Evolutionary conservation across 2,797 vertebrate species (phyloP), one percentile per base, ranked within the genome.

Genomic region (Sebastes dallii): DNA sequence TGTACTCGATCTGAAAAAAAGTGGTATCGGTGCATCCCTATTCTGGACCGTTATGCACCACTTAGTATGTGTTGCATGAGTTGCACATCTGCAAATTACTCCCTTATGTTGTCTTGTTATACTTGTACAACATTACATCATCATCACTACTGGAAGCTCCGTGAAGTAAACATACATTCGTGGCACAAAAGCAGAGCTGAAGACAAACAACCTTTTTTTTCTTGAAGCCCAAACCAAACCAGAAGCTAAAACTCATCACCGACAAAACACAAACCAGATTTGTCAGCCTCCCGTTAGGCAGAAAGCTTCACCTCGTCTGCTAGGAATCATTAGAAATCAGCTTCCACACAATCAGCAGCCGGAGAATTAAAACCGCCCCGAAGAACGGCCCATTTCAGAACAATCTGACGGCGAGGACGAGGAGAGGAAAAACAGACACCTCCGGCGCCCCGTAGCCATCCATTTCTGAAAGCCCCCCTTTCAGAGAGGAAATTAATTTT

Each of bases 401-500:
- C 75, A 85, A 83, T 83, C 82, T 78, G 77, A 83, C 67, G 22
- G 54, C 12, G 42, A 39, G 74, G 72, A 72, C 4, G 70, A 39
- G 34, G 54, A 60, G 39, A 25, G 50, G 52, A 27, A 55, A 1
- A 27, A 39, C 36, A 39, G 39, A 20, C 74, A 78, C 74, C 81
- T 78, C 72, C 34, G 3, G 22, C 27, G 46, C 56, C 85, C 66
- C 24, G 50, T 27, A 82, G 56, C 71, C 86, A 78, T 84, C 73
- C 62, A 39, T 80, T 80, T 78, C 83, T 89, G 78, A 88, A 85
- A 88, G 61, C 79, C 50, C 65, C 65, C 82, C 80, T 86, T 89
- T 87, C 86, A 88, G 65, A 76, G 77, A 82, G 80, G 88, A 89
- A 89, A 92, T 91, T 86, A 84, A 91, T 91, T 91, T 88, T 89